Conservation (phyloP, 2,888 invertebrate species). For the Ectemnius lituratus region DNA sequence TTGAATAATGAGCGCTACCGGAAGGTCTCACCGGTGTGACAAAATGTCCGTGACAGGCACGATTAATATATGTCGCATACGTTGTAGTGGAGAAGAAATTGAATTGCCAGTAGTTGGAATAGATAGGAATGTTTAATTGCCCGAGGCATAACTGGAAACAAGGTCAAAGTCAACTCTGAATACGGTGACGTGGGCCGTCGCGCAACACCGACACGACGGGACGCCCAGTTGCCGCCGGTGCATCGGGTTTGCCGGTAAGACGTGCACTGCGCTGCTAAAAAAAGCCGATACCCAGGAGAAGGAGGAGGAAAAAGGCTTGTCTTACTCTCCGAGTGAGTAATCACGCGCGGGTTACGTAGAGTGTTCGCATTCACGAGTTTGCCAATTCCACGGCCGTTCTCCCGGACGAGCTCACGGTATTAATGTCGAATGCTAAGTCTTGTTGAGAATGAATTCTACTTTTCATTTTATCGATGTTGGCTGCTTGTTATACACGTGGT, state of each 20-base stretch:
- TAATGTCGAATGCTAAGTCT: constrained; percentile 1
- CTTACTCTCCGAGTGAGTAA: no score
- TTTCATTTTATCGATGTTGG: not conserved
- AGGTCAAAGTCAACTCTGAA: not conserved
- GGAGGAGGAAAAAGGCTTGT: not conserved
- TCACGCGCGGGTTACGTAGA: constrained; percentile 1
- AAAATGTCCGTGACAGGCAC: not conserved
- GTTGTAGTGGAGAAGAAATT: not conserved
- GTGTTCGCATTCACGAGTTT: constrained; percentile 2
- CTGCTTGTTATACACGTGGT: not conserved
- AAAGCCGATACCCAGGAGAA: not conserved
- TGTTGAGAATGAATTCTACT: not conserved
- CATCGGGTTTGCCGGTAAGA: constrained; percentile 2
- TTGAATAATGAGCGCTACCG: not conserved
- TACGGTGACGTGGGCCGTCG: not conserved
- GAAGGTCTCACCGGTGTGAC: not conserved
- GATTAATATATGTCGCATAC: not conserved
- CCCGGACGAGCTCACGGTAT: constrained; percentile 7
- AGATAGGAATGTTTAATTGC: not conserved
- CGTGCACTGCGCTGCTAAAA: constrained; percentile 2
- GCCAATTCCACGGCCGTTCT: not conserved
- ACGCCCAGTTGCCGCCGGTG: constrained; percentile 7
- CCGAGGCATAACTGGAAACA: constrained; percentile 1
- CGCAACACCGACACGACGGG: not conserved
- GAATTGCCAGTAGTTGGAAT: not conserved